Percentiles rank a stretch among this genome's conserved stretches.
phyloP scores from a whole-genome alignment of 1,140 invertebrate species.

The Manduca sexta region DNA sequence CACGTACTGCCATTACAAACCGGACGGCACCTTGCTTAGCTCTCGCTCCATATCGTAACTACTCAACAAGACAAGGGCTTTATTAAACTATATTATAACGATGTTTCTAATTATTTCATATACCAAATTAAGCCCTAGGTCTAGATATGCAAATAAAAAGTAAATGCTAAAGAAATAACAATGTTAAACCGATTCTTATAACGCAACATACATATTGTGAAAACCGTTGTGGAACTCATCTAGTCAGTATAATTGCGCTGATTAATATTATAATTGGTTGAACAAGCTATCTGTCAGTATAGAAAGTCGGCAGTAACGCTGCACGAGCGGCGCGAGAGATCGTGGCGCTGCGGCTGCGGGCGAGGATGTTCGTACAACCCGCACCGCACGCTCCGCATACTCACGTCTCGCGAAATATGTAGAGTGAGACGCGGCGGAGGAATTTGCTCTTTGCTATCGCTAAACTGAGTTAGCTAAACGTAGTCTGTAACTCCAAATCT shows the following conservation, averaged over 20 bases:
- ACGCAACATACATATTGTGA: too few species aligned
- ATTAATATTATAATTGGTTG: constrained; percentile 71
- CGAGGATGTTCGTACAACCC: constrained; percentile 3
- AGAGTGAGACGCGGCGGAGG: constrained; percentile 58
- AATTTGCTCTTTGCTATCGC: constrained; percentile 32
- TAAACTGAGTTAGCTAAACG: too few species aligned
- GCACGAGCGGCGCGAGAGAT: constrained; percentile 27
- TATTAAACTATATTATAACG: too few species aligned
- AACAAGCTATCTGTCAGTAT: constrained; percentile 62
- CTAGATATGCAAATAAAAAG: too few species aligned
- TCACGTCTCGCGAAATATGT: constrained; percentile 25
- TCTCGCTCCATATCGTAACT: constrained; percentile 42
- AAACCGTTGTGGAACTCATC: constrained; percentile 29
- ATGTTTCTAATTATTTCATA: too few species aligned
- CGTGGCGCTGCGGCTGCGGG: constrained; percentile 14
- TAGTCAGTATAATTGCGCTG: constrained; percentile 52
- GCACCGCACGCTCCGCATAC: constrained; percentile 37
- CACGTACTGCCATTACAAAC: constrained; percentile 11
- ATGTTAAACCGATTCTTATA: too few species aligned
- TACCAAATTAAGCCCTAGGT: too few species aligned
- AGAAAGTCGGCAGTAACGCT: constrained; percentile 67
- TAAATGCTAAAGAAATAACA: too few species aligned
- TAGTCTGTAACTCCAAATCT: too few species aligned
- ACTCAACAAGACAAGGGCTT: too few species aligned
- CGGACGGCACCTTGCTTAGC: constrained; percentile 20